Evolutionary conservation across 2,113 vertebrate species (phyloP).

Genomic region (Anas platyrhynchos): DNA sequence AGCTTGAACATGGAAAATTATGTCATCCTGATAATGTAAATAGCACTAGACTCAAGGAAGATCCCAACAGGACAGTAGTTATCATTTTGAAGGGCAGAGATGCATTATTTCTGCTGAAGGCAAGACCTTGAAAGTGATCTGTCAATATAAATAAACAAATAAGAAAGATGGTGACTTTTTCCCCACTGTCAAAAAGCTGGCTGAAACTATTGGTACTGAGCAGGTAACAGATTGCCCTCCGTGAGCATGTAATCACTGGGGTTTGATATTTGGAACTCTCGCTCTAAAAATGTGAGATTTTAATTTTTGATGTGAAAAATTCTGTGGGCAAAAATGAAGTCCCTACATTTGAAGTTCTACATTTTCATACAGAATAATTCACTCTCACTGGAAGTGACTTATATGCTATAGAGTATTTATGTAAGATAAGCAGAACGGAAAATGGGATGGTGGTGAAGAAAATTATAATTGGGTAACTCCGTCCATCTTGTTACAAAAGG

Average conservation of each 20-base stretch:
- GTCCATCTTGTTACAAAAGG: not conserved
- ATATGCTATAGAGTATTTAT: not conserved
- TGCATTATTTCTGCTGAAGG: not conserved
- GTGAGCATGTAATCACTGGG: not conserved
- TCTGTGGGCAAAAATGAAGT: not conserved
- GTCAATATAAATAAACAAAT: constrained; percentile 1
- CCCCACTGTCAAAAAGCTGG: not conserved
- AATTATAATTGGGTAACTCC: not conserved
- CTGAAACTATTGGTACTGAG: not conserved
- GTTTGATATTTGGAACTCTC: not conserved
- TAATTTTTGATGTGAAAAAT: not conserved
- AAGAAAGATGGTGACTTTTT: not conserved
- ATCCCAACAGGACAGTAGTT: not conserved
- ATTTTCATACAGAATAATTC: not conserved
- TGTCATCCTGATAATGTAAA: constrained; percentile 17
- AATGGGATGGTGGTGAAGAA: not conserved
- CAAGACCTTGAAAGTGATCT: not conserved
- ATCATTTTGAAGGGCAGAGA: not conserved
- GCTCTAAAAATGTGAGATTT: not conserved
- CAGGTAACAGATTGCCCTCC: not conserved
- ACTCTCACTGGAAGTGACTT: not conserved
- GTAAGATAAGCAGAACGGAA: not conserved
- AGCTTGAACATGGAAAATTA: constrained; percentile 26
- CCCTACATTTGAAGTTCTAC: not conserved
- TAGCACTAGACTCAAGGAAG: not conserved